Evolutionary conservation across 2,888 invertebrate species (phyloP).

Genomic region (Omphaloscelis lunosa): DNA sequence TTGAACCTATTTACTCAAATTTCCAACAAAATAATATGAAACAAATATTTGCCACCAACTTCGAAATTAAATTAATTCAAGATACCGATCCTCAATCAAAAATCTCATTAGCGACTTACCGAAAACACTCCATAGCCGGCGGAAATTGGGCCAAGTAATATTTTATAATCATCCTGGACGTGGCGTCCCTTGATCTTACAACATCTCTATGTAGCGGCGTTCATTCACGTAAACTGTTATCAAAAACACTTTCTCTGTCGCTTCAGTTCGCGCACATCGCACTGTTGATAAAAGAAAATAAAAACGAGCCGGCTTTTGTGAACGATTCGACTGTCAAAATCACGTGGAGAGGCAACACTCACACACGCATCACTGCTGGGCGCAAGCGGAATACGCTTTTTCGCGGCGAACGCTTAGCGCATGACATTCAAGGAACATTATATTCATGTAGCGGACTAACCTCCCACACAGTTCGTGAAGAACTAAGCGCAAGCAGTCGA

Average conservation of each 20-base stretch:
- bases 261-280: constrained; percentile 73
- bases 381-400: constrained; percentile 82
- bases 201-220: constrained; percentile 74
- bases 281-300: constrained; percentile 74
- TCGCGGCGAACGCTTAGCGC: constrained; percentile 83
- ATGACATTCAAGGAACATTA: constrained; percentile 86
- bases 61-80: constrained; percentile 72
- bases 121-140: constrained; percentile 82
- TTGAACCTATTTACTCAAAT: constrained; percentile 56
- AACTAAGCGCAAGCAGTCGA: constrained; percentile 89
- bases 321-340: constrained; percentile 85
- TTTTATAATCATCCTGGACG: constrained; percentile 75
- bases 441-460: constrained; percentile 89
- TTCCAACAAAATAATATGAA: constrained; percentile 60
- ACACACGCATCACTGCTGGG: constrained; percentile 79
- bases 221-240: constrained; percentile 77
- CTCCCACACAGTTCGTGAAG: constrained; percentile 90
- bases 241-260: constrained; percentile 81
- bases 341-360: constrained; percentile 83
- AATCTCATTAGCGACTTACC: constrained; percentile 80
- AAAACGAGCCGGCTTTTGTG: constrained; percentile 79
- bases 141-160: constrained; percentile 74
- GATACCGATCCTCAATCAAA: constrained; percentile 74
- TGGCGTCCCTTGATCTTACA: constrained; percentile 74
- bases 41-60: constrained; percentile 71